Evolutionary conservation across 1,140 invertebrate species (phyloP).

Genomic region (Drosophila bifasciata): DNA sequence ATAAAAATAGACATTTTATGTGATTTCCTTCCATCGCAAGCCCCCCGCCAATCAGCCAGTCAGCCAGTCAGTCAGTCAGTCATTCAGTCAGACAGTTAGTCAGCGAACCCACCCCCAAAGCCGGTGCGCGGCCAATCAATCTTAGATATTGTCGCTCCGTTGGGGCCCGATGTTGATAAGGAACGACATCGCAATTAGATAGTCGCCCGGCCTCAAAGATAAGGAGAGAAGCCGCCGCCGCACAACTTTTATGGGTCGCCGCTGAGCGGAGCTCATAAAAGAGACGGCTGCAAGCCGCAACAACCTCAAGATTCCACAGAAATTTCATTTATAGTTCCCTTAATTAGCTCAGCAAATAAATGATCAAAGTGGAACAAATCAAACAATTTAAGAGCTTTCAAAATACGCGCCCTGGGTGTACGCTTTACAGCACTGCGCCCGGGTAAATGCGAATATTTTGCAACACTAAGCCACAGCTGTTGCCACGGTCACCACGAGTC

Average conservation of each 20-base stretch:
- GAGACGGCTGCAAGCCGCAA: constrained; percentile 51
- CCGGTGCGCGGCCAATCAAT: constrained; percentile 60
- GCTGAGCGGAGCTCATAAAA: constrained; percentile 74
- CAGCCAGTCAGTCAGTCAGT: constrained; percentile 12
- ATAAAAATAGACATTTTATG: constrained; percentile 80
- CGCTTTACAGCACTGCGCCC: constrained; percentile 19
- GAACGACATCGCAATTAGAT: constrained; percentile 78
- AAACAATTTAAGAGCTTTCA: constrained; percentile 15
- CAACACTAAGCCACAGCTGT: constrained; percentile 37
- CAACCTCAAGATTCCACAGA: constrained; percentile 49
- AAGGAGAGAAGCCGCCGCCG: constrained; percentile 24
- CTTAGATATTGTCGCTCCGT: constrained; percentile 72
- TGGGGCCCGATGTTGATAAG: constrained; percentile 64
- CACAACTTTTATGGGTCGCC: constrained; percentile 40
- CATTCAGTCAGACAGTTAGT: not conserved
- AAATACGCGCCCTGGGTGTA: constrained; percentile 11
- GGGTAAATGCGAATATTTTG: not conserved
- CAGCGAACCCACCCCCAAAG: constrained; percentile 31
- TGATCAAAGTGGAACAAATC: constrained; percentile 16
- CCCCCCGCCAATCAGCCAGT: constrained; percentile 17
- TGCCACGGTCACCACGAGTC: constrained; percentile 20
- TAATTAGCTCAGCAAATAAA: constrained; percentile 61
- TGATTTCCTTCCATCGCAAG: constrained; percentile 57
- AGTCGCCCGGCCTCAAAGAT: constrained; percentile 56
- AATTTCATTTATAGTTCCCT: constrained; percentile 66